These are phyloP conservation scores for Phylloscopus whistleri DNA, from an alignment of 2,113 vertebrate species.

Conservation along the genomic window DNA sequence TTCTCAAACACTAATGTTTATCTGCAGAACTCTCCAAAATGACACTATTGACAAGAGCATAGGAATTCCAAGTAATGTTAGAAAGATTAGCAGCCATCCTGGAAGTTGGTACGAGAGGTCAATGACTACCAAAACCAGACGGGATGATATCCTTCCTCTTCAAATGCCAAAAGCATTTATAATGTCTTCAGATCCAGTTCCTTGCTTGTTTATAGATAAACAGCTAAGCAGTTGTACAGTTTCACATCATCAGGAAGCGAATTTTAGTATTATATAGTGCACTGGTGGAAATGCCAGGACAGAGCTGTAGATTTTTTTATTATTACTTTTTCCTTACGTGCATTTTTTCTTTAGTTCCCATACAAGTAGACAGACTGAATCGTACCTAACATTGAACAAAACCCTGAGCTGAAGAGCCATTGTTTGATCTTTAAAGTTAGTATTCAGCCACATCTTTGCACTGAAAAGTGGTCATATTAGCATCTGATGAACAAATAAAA, in stretches of 20 bases:
- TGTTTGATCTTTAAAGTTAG: background rate
- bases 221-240: background rate
- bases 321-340: background rate
- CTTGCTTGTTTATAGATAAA: conserved; percentile 11
- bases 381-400: background rate
- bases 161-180: background rate
- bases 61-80: background rate
- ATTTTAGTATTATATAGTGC: background rate
- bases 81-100: conserved; percentile 6
- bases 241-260: background rate
- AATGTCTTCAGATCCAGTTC: background rate
- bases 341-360: background rate
- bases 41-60: background rate
- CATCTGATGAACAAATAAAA: background rate
- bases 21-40: background rate
- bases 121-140: background rate
- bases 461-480: background rate
- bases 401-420: background rate
- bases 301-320: background rate
- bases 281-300: background rate
- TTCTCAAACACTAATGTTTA: background rate
- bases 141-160: conserved; percentile 5
- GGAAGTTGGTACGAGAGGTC: background rate
- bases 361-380: background rate
- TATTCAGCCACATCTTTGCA: background rate